Evolutionary conservation across 30 jellyfish, hydroid and myxozoan genomes (phyloP).

Genomic region (Pseudorhiza aurosa): DNA sequence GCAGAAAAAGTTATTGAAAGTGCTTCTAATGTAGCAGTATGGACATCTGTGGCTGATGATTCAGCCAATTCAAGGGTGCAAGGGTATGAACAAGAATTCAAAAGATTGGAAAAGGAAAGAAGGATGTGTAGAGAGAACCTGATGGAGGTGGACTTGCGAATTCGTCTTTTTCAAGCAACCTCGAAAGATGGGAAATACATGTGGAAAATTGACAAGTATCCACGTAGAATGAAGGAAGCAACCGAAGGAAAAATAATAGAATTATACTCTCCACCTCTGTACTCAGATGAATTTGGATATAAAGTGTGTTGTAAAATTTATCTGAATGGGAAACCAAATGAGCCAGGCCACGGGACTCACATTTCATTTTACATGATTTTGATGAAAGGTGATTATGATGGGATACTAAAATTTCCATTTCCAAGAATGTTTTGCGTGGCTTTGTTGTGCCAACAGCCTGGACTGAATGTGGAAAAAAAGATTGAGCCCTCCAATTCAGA

Average conservation of each 20-base stretch:
- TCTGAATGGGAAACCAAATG: conserved; percentile 63
- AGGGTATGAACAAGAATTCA: conserved; percentile 3
- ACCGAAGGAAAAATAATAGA: conserved; percentile 44
- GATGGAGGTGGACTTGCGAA: conserved; percentile 53
- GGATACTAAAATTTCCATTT: conserved; percentile 69
- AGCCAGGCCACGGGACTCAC: conserved; percentile 37
- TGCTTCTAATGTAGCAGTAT: neutral
- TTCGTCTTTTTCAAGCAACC: conserved; percentile 66
- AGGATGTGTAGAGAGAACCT: conserved; percentile 24
- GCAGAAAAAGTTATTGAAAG: neutral
- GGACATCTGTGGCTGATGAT: neutral
- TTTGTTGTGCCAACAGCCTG: conserved; percentile 19
- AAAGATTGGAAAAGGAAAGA: conserved; percentile 51
- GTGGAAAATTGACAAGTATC: conserved; percentile 82
- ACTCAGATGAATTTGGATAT: conserved; percentile 60
- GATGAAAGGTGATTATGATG: conserved; percentile 77
- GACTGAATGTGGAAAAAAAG: conserved; percentile 13
- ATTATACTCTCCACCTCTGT: conserved; percentile 82
- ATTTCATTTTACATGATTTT: conserved; percentile 64
- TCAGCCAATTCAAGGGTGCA: neutral
- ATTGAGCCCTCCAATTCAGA: conserved; percentile 30
- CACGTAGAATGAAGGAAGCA: conserved; percentile 71
- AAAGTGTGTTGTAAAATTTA: conserved; percentile 55
- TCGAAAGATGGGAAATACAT: conserved; percentile 70
- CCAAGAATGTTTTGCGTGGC: conserved; percentile 46